These are phyloP conservation scores for Nasonovia ribisnigri DNA, from an alignment of 2,888 invertebrate genomes.

Conservation along the genomic window DNA sequence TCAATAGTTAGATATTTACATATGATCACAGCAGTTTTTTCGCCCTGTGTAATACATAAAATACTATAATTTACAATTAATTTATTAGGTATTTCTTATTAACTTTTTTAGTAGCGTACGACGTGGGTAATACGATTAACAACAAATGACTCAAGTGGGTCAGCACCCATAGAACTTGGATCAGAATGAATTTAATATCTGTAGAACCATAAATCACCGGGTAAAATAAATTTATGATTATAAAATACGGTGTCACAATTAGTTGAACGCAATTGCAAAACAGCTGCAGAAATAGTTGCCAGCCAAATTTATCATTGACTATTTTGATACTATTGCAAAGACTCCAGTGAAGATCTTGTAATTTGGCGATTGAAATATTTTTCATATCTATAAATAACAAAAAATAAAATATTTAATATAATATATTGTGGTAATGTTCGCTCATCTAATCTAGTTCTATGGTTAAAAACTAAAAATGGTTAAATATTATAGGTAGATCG, in stretches of 20 bases:
- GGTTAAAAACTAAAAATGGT: too few species aligned
- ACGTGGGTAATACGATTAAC: slow-evolving; percentile 66
- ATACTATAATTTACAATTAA: neutral
- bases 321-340: slow-evolving; percentile 65
- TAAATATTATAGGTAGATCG: too few species aligned
- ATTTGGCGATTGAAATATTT: slow-evolving; percentile 50
- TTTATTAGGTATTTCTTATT: neutral
- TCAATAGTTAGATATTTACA: slow-evolving; percentile 66
- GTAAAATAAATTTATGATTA: slow-evolving; percentile 67
- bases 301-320: slow-evolving; percentile 67
- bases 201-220: slow-evolving; percentile 65
- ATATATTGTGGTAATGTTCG: neutral
- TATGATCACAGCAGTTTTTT: slow-evolving; percentile 66
- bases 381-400: slow-evolving; percentile 36
- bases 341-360: slow-evolving; percentile 66
- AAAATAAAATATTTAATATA: neutral
- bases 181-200: slow-evolving; percentile 66
- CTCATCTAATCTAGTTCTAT: too few species aligned
- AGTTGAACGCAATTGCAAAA: slow-evolving; percentile 67
- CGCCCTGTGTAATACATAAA: slow-evolving; percentile 64
- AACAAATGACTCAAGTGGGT: slow-evolving; percentile 66
- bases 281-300: slow-evolving; percentile 66
- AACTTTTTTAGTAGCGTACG: slow-evolving; percentile 65
- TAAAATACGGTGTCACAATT: slow-evolving; percentile 67
- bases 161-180: slow-evolving; percentile 67